These are phyloP conservation scores for Leuciscus idus DNA, from an alignment of 2,113 vertebrate species.

Conservation along the genomic window DNA sequence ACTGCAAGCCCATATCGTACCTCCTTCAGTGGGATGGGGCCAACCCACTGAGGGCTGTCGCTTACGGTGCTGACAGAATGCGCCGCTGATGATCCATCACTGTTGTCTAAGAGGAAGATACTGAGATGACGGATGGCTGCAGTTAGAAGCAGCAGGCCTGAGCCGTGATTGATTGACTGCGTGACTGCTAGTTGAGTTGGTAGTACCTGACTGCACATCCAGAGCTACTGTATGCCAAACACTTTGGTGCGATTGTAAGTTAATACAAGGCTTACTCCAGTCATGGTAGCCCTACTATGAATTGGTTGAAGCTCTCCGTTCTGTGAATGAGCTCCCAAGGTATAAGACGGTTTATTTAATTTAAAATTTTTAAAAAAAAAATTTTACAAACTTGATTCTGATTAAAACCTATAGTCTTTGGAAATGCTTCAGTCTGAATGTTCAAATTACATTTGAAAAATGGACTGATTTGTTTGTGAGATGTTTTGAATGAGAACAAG, in stretches of 20 bases:
- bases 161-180: slow-evolving; percentile 61
- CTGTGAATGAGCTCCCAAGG: background rate
- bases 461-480: background rate
- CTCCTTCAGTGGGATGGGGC: background rate
- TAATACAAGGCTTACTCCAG: background rate
- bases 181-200: slow-evolving; percentile 35
- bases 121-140: slow-evolving; percentile 72
- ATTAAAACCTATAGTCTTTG: background rate
- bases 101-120: slow-evolving; percentile 69
- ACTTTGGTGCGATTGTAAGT: background rate
- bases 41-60: slow-evolving; percentile 41
- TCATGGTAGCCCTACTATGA: background rate
- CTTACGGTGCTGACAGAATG: slow-evolving; percentile 62
- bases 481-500: background rate
- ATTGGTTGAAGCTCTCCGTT: background rate
- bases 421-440: background rate
- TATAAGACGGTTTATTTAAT: background rate
- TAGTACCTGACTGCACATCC: slow-evolving; percentile 8
- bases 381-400: too few species aligned
- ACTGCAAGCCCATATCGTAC: slow-evolving; percentile 8
- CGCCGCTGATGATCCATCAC: slow-evolving; percentile 70
- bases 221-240: slow-evolving; percentile 27
- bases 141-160: slow-evolving; percentile 69
- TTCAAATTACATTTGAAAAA: background rate
- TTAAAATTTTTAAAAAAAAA: too few species aligned